A percentile compares a stretch with the other conserved stretches of the same genome.
phyloP scores from a whole-genome alignment of 1,140 invertebrate genomes.

The Dinoponera quadriceps region DNA sequence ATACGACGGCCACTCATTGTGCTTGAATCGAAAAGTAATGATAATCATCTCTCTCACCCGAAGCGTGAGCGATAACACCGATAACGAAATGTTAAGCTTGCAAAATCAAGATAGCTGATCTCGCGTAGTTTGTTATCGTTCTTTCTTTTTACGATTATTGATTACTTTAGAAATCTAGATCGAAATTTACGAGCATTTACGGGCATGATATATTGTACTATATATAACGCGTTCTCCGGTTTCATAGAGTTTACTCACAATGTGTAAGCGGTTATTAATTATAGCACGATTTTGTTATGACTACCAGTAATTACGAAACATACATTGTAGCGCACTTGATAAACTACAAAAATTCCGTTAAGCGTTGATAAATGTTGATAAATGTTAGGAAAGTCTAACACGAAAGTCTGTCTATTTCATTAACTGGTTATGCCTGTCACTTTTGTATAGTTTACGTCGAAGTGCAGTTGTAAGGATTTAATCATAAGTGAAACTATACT shows the following conservation, averaged over 20 bases:
- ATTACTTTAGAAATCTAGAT: slow-evolving; percentile 46
- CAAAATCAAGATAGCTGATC: neutral
- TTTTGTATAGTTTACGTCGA: neutral
- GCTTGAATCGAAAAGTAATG: slow-evolving; percentile 5
- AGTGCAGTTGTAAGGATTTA: no score
- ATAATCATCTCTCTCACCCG: neutral
- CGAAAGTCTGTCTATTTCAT: neutral
- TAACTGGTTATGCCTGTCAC: neutral
- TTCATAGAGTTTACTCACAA: slow-evolving; percentile 37
- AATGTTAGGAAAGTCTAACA: neutral
- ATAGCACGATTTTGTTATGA: neutral
- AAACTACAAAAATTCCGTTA: slow-evolving; percentile 8
- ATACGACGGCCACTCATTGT: neutral
- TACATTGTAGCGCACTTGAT: neutral
- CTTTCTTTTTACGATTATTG: slow-evolving; percentile 16
- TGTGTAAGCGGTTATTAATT: slow-evolving; percentile 36
- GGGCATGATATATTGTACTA: slow-evolving; percentile 23
- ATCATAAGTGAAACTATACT: no score
- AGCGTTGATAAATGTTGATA: neutral
- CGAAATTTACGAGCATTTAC: slow-evolving; percentile 51
- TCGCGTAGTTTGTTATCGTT: slow-evolving; percentile 42
- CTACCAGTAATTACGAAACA: neutral
- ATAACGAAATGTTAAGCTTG: slow-evolving; percentile 15
- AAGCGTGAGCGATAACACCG: slow-evolving; percentile 6
- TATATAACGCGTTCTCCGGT: slow-evolving; percentile 31